A percentile compares a stretch with the other conserved stretches of the same genome.
Evolutionary conservation across 2,888 invertebrate species (phyloP).

Genomic region (Rhimphoctona megacephalus): DNA sequence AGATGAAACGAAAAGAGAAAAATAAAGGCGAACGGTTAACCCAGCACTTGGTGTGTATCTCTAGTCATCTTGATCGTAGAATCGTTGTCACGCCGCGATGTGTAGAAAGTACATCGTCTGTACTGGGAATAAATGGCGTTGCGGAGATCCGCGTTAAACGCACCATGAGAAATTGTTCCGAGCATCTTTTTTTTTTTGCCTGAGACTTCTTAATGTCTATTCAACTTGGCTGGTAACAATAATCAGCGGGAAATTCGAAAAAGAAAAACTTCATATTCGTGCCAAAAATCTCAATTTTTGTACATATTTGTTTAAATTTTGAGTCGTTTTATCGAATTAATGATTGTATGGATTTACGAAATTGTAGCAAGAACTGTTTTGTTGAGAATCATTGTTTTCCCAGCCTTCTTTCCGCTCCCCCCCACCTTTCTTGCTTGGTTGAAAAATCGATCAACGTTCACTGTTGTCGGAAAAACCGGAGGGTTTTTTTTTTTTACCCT

Average conservation of each 20-base stretch:
- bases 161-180: slow-evolving; percentile 45
- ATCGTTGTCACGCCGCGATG: slow-evolving; percentile 62
- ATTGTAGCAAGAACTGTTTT: background rate
- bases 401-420: slow-evolving; percentile 2
- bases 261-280: background rate
- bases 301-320: background rate
- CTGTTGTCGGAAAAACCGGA: slow-evolving; percentile 28
- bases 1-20: slow-evolving; percentile 34
- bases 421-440: background rate
- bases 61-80: slow-evolving; percentile 54
- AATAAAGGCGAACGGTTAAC: slow-evolving; percentile 50
- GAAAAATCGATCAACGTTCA: slow-evolving; percentile 43
- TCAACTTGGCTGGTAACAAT: background rate
- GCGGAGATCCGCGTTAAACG: slow-evolving; percentile 36
- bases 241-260: background rate
- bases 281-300: background rate
- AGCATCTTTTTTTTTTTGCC: background rate
- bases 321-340: background rate
- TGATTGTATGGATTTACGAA: background rate
- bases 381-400: slow-evolving; percentile 9
- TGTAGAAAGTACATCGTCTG: slow-evolving; percentile 63
- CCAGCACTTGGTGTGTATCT: slow-evolving; percentile 43
- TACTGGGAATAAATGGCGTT: slow-evolving; percentile 26
- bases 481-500: slow-evolving; percentile 4
- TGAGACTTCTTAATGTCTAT: background rate